Evolutionary conservation across 2,888 invertebrate species (phyloP), one percentile per base, ranked within the genome.

Genomic region (Drosophila flavopinicola): DNA sequence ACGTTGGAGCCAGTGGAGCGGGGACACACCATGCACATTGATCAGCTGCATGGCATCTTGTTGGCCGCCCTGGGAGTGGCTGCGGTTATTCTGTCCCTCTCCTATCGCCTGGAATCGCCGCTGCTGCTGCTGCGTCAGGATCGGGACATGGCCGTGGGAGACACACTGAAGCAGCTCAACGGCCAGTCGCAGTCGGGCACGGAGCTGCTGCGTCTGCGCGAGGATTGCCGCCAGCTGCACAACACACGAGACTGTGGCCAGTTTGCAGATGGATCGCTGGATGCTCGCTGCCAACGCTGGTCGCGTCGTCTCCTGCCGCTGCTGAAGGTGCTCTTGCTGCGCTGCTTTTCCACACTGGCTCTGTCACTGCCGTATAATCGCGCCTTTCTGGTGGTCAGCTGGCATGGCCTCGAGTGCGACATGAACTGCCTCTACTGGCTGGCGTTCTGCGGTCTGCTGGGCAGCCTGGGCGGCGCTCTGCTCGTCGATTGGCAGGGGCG

Each of bases 351-450:
- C 3, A 65, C 82, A 0, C 24, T 90, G 54, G 78, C 85, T 2
- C 58, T 90, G 13, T 87, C 90, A 0, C 24, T 88, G 59, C 89
- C 90, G 1, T 89, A 86, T 38, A 90, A 90, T 61, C 87, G 88
- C 1, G 85, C 89, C 0, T 90, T 84, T 35, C 66, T 88, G 20
- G 67, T 83, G 23, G 66, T 88, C 27, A 89, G 89, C 66, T 84
- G 80, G 78, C 61, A 79, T 41, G 85, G 88, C 1, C 84, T 86
- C 13, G 75, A 79, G 44, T 88, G 88, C 38, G 84, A 87, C 47
- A 75, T 84, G 70, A 89, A 88, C 48, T 89, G 88, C 33, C 56
- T 90, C 3, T 88, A 89, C 39, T 76, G 75, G 56, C 53, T 90
- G 66, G 77, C 85, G n/a, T 67, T 85, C 17, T 78, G 82, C 3